Evolutionary conservation across 2,888 invertebrate genomes (phyloP).

Genomic region (Nesidiocoris tenuis): DNA sequence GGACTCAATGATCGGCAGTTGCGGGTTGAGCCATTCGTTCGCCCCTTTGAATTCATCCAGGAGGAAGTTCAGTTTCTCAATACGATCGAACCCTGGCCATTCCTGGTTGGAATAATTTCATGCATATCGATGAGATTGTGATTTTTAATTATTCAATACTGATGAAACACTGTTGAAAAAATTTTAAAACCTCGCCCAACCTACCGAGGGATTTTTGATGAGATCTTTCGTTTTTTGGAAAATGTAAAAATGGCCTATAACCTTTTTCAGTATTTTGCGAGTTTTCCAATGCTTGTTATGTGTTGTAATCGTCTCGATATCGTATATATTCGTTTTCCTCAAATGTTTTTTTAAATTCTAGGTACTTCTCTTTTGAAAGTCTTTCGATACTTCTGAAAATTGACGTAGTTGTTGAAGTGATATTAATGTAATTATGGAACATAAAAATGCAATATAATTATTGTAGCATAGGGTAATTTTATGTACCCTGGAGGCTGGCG

Average conservation of each 20-base stretch:
- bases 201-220: background rate
- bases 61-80: too few relatives aligned
- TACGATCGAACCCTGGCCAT: too few relatives aligned
- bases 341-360: background rate
- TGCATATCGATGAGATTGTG: conserved; percentile 32
- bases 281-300: conserved; percentile 16
- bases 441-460: conserved; percentile 21
- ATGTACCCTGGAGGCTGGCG: conserved; percentile 14
- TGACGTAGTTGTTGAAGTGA: conserved; percentile 30
- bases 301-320: background rate
- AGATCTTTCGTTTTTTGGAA: too few relatives aligned
- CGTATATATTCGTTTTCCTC: background rate
- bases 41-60: too few relatives aligned
- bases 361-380: background rate
- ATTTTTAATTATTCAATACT: background rate
- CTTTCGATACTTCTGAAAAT: conserved; percentile 16
- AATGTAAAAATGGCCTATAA: conserved; percentile 29
- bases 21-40: too few relatives aligned
- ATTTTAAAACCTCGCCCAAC: background rate
- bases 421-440: conserved; percentile 17
- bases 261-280: conserved; percentile 21
- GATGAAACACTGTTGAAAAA: too few relatives aligned
- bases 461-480: background rate
- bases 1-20: too few relatives aligned
- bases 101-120: too few relatives aligned